Base-by-base conservation (phyloP, 64 coral and sea anemone genomes). In the Platygyra sinensis region DNA sequence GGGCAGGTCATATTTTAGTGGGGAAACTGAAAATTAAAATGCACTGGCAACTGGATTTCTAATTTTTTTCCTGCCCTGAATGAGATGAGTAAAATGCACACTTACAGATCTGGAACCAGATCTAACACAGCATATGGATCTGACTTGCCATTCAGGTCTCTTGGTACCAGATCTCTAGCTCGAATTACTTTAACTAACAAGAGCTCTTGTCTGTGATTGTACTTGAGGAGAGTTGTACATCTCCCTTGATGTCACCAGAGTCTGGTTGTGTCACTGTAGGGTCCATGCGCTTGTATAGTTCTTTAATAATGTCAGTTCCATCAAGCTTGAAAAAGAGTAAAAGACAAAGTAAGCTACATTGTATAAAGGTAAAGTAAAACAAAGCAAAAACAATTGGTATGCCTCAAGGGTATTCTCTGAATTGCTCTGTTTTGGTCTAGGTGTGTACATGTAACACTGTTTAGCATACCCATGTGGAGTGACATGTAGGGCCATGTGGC, bases 231-330 rank as follows among this genome's bases (percentile, higher is more conserved):
- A 98, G 60, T 24, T 98, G 89, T 3, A 98, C 49, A 54, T 98
- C 96, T 54, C 96, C 93, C 19, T 83, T 98, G 82, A 98, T 95
- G 14, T 98, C 96, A 19, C 93, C 93, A 67, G 86, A 87, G 77
- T 95, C 90, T 10, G 96, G 93, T 63, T 95, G 93, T 20, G 96
- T 93, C 24, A 98, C 90, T 33, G 90, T 85, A 51, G 96, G 90
- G 60, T 98, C 91, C 96, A 98, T 93, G 5, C 96, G 93, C 22
- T 98, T 94, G 73, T 95, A 98, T 16, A 98, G 62, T 78, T 98
- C 96, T 87, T 98, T 98, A 33, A 98, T 93, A 46, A 95, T 77
- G 49, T 98, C 93, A 67, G 93, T 98, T 19, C 96, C 88, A 62
- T 94, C 90, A 63, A 98, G 86, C 96, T 98, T n/a, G 18, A 17